Conservation (phyloP, 2,797 vertebrate species). For the Rhinoraja longicauda region DNA sequence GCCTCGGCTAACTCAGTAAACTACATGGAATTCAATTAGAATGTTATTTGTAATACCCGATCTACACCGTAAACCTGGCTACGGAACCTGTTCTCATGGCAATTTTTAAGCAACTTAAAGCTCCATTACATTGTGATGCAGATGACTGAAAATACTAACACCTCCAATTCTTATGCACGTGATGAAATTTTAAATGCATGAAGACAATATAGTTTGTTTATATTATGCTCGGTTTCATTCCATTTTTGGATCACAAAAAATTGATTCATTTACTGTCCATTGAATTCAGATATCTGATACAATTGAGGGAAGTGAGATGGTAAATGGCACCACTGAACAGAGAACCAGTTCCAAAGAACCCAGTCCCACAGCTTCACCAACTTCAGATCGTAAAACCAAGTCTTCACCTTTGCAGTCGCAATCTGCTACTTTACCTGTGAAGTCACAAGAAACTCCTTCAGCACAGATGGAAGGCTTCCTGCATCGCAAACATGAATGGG, state of each 20-base stretch:
- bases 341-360: conserved; percentile 73
- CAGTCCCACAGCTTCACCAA: conserved; percentile 79
- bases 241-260: conserved; percentile 36
- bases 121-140: not conserved
- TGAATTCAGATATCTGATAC: conserved; percentile 66
- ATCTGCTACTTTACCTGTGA: conserved; percentile 76
- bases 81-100: not conserved
- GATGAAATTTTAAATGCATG: not conserved
- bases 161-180: not conserved
- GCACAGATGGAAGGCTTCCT: conserved; percentile 83
- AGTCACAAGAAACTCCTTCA: conserved; percentile 68
- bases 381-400: conserved; percentile 71
- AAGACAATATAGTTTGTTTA: not conserved
- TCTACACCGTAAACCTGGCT: not conserved
- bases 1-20: not conserved
- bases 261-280: conserved; percentile 41
- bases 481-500: conserved; percentile 92
- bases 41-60: not conserved
- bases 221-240: conserved; percentile 32
- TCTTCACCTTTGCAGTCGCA: conserved; percentile 65
- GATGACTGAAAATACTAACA: not conserved
- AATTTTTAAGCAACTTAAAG: not conserved
- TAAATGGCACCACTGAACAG: conserved; percentile 76
- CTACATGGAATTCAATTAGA: not conserved
- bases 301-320: conserved; percentile 66